These are phyloP conservation scores for Lasioglossum vierecki DNA, from an alignment of 2,888 invertebrate species.

Conservation along the genomic window DNA sequence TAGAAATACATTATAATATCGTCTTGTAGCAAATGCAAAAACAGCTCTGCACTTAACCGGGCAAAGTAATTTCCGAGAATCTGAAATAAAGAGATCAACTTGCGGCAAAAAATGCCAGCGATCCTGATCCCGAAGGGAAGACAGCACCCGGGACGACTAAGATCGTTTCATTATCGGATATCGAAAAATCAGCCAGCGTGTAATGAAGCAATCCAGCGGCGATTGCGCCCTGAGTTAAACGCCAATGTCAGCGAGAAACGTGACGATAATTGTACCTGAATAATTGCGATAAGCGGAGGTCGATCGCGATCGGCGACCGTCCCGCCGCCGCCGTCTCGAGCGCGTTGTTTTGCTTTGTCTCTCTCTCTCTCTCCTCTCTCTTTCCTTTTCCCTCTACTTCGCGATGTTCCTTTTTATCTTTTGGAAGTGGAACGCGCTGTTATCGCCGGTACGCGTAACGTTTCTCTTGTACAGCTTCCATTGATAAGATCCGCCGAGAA, in stretches of 20 bases:
- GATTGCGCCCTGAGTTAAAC: conserved; percentile 12
- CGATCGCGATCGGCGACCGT: conserved; percentile 10
- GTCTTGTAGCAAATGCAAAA: neutral
- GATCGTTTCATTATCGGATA: conserved; percentile 3
- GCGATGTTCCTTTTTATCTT: neutral
- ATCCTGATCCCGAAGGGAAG: neutral
- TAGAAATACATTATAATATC: neutral
- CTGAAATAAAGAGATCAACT: neutral
- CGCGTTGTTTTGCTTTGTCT: neutral
- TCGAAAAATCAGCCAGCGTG: neutral
- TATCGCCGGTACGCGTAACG: conserved; percentile 35
- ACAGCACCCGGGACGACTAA: neutral
- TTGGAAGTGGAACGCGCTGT: neutral
- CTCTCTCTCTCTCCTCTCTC: neutral
- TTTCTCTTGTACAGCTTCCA: conserved; percentile 41
- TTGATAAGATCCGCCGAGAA: conserved; percentile 45
- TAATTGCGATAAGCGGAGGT: conserved; percentile 12
- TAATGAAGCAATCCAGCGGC: conserved; percentile 39
- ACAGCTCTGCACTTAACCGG: neutral
- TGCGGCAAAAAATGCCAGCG: neutral
- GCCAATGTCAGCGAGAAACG: conserved; percentile 9
- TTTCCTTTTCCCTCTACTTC: neutral
- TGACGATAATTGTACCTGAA: conserved; percentile 32
- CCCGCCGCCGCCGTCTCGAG: neutral
- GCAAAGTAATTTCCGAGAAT: neutral